phyloP scores from a whole-genome alignment of 2,797 vertebrate species.

The Brachyrhaphis roseni region DNA sequence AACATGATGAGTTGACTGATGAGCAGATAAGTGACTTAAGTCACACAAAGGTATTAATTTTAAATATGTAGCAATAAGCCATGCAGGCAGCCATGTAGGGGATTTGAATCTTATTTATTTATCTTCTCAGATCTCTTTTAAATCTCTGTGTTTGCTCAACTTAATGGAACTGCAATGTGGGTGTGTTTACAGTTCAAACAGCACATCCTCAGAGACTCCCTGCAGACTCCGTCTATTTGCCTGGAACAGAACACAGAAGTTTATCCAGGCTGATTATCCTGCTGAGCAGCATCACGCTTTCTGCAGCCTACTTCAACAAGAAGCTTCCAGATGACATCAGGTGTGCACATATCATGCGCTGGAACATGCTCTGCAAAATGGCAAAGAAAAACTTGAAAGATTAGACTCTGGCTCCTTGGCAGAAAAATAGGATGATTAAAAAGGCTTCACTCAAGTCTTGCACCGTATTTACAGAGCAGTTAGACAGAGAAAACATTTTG shows the following conservation, averaged over 20 bases:
- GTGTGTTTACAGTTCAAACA: constrained; percentile 38
- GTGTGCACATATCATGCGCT: constrained; percentile 24
- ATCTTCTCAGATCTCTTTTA: constrained; percentile 5
- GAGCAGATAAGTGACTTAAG: constrained; percentile 5
- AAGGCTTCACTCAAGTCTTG: neutral
- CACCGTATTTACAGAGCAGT: neutral
- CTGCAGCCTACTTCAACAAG: constrained; percentile 66
- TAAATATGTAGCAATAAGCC: constrained; percentile 18
- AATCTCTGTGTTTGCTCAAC: constrained; percentile 17
- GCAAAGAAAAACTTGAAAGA: neutral
- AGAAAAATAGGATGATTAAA: neutral
- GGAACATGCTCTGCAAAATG: constrained; percentile 8
- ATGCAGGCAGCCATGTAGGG: neutral
- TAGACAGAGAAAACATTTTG: constrained; percentile 20
- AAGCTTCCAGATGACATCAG: constrained; percentile 44
- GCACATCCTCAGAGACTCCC: constrained; percentile 45
- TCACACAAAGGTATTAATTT: neutral
- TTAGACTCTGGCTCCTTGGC: neutral
- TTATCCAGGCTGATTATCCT: constrained; percentile 53
- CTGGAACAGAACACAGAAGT: constrained; percentile 51
- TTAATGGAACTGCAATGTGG: constrained; percentile 28
- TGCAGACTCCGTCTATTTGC: constrained; percentile 52
- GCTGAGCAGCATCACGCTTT: constrained; percentile 41
- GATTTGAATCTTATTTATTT: constrained; percentile 4
- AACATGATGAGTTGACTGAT: constrained; percentile 6